Evolutionary conservation across 2,797 vertebrate genomes (phyloP), one percentile per base, ranked within the genome.

Genomic region (Nasua narica): DNA sequence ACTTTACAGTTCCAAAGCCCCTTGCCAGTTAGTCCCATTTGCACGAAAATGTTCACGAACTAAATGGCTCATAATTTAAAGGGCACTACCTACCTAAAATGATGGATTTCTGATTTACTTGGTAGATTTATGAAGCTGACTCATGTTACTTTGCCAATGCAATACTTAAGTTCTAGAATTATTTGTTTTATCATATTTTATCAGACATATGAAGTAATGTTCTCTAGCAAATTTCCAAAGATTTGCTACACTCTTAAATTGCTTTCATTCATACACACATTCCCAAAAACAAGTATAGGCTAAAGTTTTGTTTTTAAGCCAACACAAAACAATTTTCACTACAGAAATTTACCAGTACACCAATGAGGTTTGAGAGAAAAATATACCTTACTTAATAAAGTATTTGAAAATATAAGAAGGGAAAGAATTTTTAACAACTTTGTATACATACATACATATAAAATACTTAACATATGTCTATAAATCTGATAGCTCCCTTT

Each of bases 181-280:
- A 74, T n/a, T 85, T 92, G 8, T 81, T 90, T 92, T 46, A 93
- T 83, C 79, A n/a, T 93, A 89, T 87, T 91, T 97, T 86, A 77
- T 84, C 84, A 90, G 32, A 72, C 0, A 87, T 87, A 58, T 91
- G 52, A 95, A 94, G 9, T 81, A 83, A 89, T 69, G 16, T 69
- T 91, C 29, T 77, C 50, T 77, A 77, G 10, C 85, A 37, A 97
- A 40, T 87, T 92, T 25, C 65, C 67, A 13, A 79, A 74, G 3
- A 5, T 79, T 84, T 93, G 9, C n/a, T 93, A 60, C 23, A 69
- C 72, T 87, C 62, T 92, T 81, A 96, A 96, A 90, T 96, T 87
- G 46, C 19, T 93, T 91, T 97, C 87, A 62, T 32, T 94, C 62
- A 89, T 23, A 67, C 3, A 62, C 13, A 83, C n/a, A 60, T 86